A percentile compares a stretch with the other conserved stretches of the same genome.
phyloP scores from a whole-genome alignment of 2,888 invertebrate genomes.

The Cheilosia vernalis region DNA sequence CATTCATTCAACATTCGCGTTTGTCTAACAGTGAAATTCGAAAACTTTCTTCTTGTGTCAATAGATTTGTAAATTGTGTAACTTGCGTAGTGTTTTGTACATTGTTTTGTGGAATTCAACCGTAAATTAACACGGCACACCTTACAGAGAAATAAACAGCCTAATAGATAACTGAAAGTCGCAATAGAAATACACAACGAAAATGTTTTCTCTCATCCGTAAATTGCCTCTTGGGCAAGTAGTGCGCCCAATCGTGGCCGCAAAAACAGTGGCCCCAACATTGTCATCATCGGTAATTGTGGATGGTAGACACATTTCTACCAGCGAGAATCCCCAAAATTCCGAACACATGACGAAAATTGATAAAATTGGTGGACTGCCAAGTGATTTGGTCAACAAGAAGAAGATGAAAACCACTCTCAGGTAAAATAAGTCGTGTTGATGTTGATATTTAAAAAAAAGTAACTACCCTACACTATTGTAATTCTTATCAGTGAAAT shows the following conservation, averaged over 20 bases:
- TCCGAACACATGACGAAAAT: slow-evolving; percentile 78
- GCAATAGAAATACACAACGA: slow-evolving; percentile 10
- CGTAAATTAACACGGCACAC: no score
- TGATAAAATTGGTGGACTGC: slow-evolving; percentile 79
- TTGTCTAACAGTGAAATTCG: slow-evolving; percentile 27
- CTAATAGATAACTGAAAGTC: not conserved
- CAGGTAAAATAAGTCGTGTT: slow-evolving; percentile 76
- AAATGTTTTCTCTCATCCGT: slow-evolving; percentile 79
- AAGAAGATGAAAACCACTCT: slow-evolving; percentile 80
- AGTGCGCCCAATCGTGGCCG: slow-evolving; percentile 52
- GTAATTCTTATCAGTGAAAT: slow-evolving; percentile 14
- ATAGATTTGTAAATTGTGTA: slow-evolving; percentile 2
- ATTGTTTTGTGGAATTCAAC: no score
- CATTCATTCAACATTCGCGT: not conserved
- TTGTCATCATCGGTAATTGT: not conserved
- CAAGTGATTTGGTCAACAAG: slow-evolving; percentile 79
- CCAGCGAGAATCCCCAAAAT: slow-evolving; percentile 79
- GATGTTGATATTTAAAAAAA: no score
- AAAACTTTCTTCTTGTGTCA: slow-evolving; percentile 38
- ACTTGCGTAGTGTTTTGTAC: not conserved
- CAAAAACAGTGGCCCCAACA: slow-evolving; percentile 9
- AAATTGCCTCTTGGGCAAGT: slow-evolving; percentile 74
- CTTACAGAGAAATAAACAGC: no score
- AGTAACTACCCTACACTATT: slow-evolving; percentile 19
- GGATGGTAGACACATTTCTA: slow-evolving; percentile 77